Evolutionary conservation across 2,888 invertebrate species (phyloP).

Genomic region (Torymus auratus): DNA sequence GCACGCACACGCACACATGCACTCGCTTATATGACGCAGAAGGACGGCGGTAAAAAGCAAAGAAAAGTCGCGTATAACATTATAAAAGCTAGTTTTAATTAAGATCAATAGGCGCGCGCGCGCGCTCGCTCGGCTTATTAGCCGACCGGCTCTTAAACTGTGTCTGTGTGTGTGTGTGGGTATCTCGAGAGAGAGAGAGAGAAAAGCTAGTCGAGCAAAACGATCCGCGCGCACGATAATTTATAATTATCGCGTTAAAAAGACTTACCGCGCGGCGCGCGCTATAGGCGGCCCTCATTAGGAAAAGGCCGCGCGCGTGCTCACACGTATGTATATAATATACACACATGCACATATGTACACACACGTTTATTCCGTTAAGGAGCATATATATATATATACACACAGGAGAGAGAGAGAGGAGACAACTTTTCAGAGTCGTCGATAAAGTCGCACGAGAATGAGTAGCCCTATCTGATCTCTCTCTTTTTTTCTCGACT

Average conservation of each 20-base stretch:
- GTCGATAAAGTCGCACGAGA: conserved; percentile 13
- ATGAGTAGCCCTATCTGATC: conserved; percentile 13
- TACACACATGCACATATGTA: neutral
- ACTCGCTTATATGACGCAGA: too few relatives aligned
- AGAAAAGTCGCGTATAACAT: conserved; percentile 6
- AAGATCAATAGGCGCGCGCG: conserved; percentile 49
- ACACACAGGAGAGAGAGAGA: neutral
- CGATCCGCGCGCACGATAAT: conserved; percentile 62
- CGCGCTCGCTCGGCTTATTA: conserved; percentile 23
- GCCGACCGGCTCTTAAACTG: conserved; percentile 47
- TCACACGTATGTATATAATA: conserved; percentile 2
- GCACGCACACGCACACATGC: neutral
- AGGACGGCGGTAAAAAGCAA: neutral
- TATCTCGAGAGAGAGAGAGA: conserved; percentile 22
- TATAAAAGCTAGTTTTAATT: conserved; percentile 57
- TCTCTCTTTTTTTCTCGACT: neutral
- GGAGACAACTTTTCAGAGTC: neutral
- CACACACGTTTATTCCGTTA: neutral
- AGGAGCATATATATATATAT: neutral
- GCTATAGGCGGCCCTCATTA: conserved; percentile 49
- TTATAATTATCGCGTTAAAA: conserved; percentile 59
- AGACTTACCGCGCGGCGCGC: conserved; percentile 47
- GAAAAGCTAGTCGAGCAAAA: conserved; percentile 50
- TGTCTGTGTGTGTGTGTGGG: too few relatives aligned
- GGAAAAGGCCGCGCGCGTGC: conserved; percentile 18